Percentiles rank a stretch among this genome's conserved stretches.
These are phyloP conservation scores for Yponomeuta plumbellus DNA, from an alignment of 2,888 invertebrate genomes.

Conservation along the genomic window DNA sequence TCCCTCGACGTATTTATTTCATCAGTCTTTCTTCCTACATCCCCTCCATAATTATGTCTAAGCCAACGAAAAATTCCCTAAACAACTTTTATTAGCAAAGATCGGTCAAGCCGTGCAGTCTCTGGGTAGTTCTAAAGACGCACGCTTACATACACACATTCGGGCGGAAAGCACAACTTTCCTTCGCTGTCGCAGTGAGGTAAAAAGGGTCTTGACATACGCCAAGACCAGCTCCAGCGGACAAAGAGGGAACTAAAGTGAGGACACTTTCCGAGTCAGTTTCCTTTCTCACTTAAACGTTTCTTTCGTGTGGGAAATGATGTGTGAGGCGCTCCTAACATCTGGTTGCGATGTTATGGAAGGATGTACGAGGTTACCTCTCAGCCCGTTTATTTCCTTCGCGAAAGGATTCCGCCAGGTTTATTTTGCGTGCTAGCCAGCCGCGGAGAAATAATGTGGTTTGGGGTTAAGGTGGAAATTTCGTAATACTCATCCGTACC, in stretches of 20 bases:
- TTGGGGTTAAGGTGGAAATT: no score
- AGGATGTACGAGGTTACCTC: not conserved
- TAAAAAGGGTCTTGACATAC: conserved; percentile 8
- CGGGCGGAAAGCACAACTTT: no score
- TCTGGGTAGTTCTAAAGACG: no score
- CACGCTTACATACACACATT: no score
- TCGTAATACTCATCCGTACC: no score
- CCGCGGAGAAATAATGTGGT: no score
- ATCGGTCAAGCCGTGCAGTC: no score
- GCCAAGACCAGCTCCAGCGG: conserved; percentile 1
- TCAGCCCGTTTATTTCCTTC: not conserved
- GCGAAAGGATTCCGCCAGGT: not conserved
- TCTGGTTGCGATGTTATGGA: not conserved
- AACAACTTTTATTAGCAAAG: no score
- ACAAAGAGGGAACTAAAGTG: conserved; percentile 7
- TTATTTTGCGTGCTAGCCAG: not conserved
- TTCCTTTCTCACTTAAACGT: not conserved
- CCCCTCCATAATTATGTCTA: no score
- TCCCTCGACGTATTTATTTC: no score
- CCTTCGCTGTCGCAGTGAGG: not conserved
- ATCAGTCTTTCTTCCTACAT: no score
- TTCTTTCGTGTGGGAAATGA: not conserved
- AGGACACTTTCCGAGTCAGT: not conserved
- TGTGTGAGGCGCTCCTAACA: not conserved
- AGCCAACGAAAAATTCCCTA: no score